phyloP scores from a whole-genome alignment of 2,797 vertebrate species.

The Zalophus californianus region DNA sequence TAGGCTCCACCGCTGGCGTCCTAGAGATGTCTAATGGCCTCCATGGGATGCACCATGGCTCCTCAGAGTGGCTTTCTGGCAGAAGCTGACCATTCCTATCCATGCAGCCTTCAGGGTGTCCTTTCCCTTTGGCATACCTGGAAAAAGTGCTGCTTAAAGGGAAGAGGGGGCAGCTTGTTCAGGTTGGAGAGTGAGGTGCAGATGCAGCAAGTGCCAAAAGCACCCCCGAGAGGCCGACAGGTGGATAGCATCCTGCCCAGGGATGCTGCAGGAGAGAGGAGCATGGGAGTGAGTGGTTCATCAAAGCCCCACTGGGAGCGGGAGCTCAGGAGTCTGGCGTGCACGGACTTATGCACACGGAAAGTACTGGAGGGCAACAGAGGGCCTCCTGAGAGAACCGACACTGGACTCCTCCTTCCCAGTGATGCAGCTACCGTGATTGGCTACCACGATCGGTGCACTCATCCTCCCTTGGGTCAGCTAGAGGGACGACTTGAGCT shows the following conservation, averaged over 20 bases:
- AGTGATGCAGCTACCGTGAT: fast-evolving
- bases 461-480: background rate
- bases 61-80: background rate
- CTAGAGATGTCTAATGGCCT: background rate
- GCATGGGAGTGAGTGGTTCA: fast-evolving
- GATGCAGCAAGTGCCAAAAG: too few relatives aligned
- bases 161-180: background rate
- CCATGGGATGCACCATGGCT: fast-evolving
- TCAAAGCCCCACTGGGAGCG: fast-evolving
- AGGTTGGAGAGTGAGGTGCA: background rate
- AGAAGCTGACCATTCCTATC: background rate
- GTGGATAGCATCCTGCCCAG: fast-evolving
- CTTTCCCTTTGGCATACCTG: background rate
- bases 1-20: fast-evolving
- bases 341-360: fast-evolving
- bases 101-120: too few relatives aligned
- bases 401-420: background rate
- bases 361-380: background rate
- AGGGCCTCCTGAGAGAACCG: background rate
- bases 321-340: fast-evolving
- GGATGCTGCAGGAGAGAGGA: background rate
- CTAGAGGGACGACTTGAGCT: fast-evolving
- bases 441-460: background rate
- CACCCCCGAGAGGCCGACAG: fast-evolving
- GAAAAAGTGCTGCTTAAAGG: background rate